Base-by-base conservation (phyloP, 2,797 vertebrate genomes). In the Microcaecilia unicolor region DNA sequence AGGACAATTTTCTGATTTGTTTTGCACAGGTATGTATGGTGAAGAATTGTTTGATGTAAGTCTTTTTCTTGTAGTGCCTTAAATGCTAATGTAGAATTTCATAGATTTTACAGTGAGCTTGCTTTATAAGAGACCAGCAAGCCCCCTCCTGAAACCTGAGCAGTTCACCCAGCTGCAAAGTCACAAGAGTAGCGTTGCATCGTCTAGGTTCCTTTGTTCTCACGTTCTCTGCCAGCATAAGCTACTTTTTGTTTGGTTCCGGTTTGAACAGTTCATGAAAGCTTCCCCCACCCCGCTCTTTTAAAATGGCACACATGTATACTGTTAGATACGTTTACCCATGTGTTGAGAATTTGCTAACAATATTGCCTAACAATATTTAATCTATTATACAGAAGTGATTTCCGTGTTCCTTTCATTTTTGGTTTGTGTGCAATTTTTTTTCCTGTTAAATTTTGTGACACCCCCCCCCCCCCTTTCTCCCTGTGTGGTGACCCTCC, bases 11-110 rank as follows among this genome's bases (percentile, higher is more conserved):
- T 78, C 58, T 67, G 71, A 70, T 69, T 78, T 83, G 80, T 83
- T 86, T 85, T 86, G 84, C 84, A 86, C 84, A 86, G 81, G 84
- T 84, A 80, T 86, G 81, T 85, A 78, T 85, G 84, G 78, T 79
- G 79, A 78, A 75, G 66, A 73, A 55, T 81, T 72, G 76, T 83
- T 74, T 69, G 64, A 64, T 77, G 74, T 78, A 41, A 48, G 74
- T 70, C 61, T 62, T 76, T 62, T 76, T 76, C 77, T 85, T 81
- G 84, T 85, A 86, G 84, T 86, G 84, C 84, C 84, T 86, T 86
- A 86, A 80, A 78, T 79, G 80, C 84, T 74, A 61, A 80, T 54
- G 76, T 84, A 83, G 83, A 83, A 79, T 80, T 77, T 58, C 66
- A 59, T 80, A 83, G 80, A 77, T 83, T 85, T 85, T 84, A 85